Evolutionary conservation across 2,888 invertebrate species (phyloP).

Genomic region (Fissipunctia ypsillon): DNA sequence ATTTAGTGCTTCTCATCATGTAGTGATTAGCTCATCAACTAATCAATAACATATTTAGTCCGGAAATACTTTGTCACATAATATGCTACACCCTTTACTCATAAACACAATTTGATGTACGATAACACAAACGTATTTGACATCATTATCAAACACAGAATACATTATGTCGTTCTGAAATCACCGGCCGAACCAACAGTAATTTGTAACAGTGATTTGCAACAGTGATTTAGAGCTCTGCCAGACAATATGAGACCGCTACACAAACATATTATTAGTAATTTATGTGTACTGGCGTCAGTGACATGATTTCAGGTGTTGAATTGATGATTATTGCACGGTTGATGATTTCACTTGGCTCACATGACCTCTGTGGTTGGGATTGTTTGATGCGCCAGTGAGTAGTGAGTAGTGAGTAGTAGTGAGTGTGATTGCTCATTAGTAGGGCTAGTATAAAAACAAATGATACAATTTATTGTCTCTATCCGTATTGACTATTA

Average conservation of each 20-base stretch:
- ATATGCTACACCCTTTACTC: conserved; percentile 10
- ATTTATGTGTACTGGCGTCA: conserved; percentile 51
- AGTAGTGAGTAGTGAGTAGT: conserved; percentile 1
- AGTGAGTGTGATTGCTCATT: not conserved
- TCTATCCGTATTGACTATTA: too few species aligned
- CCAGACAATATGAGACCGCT: conserved; percentile 49
- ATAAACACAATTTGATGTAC: conserved; percentile 22
- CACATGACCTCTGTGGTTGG: conserved; percentile 2
- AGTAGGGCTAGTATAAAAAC: not conserved
- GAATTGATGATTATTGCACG: conserved; percentile 46
- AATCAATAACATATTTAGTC: not conserved
- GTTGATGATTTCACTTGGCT: conserved; percentile 51
- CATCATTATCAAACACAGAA: conserved; percentile 50
- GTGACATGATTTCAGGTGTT: conserved; percentile 57
- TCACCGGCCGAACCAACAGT: conserved; percentile 45
- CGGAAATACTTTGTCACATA: conserved; percentile 11
- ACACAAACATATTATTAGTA: conserved; percentile 53
- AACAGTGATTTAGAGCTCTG: conserved; percentile 53
- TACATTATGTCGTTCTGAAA: conserved; percentile 42
- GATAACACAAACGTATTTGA: conserved; percentile 38
- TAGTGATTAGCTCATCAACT: too few species aligned
- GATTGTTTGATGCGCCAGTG: conserved; percentile 1
- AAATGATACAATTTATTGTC: not conserved
- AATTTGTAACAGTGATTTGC: conserved; percentile 54
- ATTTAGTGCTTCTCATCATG: too few species aligned